These are phyloP conservation scores for Caenorhabditis sp. DNA, from an alignment of 2,888 invertebrate genomes.

Conservation along the genomic window DNA sequence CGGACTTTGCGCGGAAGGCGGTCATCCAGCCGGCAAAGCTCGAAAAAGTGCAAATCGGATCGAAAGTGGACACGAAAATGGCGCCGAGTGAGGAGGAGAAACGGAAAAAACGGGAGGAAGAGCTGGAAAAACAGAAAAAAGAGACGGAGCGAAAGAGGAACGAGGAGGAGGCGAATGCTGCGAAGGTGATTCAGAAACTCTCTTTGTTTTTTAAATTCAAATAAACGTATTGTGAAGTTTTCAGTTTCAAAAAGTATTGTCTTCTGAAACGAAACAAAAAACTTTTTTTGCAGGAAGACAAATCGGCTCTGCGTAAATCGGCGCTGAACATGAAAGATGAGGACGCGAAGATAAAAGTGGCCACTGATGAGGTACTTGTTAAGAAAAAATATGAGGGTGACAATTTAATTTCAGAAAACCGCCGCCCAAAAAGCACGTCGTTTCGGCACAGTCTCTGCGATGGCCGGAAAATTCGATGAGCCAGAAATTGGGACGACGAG, in stretches of 20 bases:
- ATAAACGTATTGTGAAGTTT: no score
- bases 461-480: conserved; percentile 55
- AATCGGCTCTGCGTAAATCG: conserved; percentile 73
- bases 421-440: conserved; percentile 70
- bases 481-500: no score
- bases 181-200: no score
- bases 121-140: conserved; percentile 22
- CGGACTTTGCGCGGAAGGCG: conserved; percentile 75
- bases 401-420: conserved; percentile 59
- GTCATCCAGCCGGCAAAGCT: conserved; percentile 73
- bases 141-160: conserved; percentile 30
- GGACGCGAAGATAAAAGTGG: conserved; percentile 72
- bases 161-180: conserved; percentile 12
- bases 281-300: conserved; percentile 70
- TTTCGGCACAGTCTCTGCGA: conserved; percentile 67
- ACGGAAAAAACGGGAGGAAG: conserved; percentile 23
- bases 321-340: conserved; percentile 75
- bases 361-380: conserved; percentile 67
- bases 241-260: no score
- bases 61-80: conserved; percentile 59
- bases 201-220: no score
- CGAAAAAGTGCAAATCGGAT: conserved; percentile 66
- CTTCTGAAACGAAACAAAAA: no score
- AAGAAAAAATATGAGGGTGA: no score
- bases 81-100: conserved; percentile 48